Conservation (phyloP, 2,888 invertebrate genomes). For the Laspeyria flexula region DNA sequence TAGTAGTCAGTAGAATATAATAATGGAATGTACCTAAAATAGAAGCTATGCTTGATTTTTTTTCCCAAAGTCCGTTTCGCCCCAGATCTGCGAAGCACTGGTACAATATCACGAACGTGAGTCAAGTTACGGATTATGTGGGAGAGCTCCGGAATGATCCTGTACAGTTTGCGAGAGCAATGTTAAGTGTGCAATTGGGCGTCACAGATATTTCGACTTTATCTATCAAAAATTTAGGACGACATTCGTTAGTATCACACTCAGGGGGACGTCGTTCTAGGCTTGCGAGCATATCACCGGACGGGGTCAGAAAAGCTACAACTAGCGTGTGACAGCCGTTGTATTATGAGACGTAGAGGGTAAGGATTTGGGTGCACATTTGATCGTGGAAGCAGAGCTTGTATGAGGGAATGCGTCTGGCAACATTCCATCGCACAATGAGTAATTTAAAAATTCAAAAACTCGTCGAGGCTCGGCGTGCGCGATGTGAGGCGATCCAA, state of each 20-base stretch:
- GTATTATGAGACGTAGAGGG: slow-evolving; percentile 69
- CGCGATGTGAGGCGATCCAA: slow-evolving; percentile 77
- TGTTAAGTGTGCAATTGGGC: slow-evolving; percentile 62
- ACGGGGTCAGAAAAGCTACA: slow-evolving; percentile 54
- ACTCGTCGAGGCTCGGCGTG: slow-evolving; percentile 80
- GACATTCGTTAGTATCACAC: slow-evolving; percentile 81
- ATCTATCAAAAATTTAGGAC: slow-evolving; percentile 81
- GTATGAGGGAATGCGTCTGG: slow-evolving; percentile 64
- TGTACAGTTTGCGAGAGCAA: slow-evolving; percentile 60
- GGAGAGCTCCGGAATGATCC: slow-evolving; percentile 66
- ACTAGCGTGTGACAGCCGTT: slow-evolving; percentile 44
- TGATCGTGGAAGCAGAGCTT: slow-evolving; percentile 54
- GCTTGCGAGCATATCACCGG: slow-evolving; percentile 65
- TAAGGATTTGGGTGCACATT: slow-evolving; percentile 71
- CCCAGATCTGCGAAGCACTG: slow-evolving; percentile 38
- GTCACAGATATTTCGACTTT: slow-evolving; percentile 75
- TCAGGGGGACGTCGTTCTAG: slow-evolving; percentile 76
- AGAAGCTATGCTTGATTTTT: too few relatives aligned
- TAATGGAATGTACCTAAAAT: slow-evolving; percentile 6
- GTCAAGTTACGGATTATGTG: slow-evolving; percentile 74
- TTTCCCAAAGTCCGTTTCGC: slow-evolving; percentile 38
- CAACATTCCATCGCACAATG: slow-evolving; percentile 85
- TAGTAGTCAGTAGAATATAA: slow-evolving; percentile 3
- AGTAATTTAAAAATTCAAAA: slow-evolving; percentile 87
- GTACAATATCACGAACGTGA: slow-evolving; percentile 59